phyloP scores from a whole-genome alignment of 1,140 invertebrate species.

The Plodia interpunctella region DNA sequence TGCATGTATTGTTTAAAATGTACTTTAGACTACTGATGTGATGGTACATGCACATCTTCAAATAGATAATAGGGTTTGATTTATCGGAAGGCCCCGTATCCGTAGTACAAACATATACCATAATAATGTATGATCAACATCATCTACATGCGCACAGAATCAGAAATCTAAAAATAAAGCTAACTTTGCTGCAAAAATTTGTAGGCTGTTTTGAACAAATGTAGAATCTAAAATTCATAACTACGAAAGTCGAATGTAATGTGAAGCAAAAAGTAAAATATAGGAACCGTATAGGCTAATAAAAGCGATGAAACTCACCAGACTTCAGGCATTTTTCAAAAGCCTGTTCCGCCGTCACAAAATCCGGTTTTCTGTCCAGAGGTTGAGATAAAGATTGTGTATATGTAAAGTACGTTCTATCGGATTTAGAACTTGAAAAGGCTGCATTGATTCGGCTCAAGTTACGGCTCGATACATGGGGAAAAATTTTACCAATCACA shows the following conservation, averaged over 20 bases:
- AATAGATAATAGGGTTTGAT: not conserved
- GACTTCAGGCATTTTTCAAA: conserved; percentile 77
- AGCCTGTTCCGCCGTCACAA: conserved; percentile 71
- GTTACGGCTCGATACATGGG: conserved; percentile 40
- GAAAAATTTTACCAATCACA: conserved; percentile 56
- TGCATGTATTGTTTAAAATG: not conserved
- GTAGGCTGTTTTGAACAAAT: too few species aligned
- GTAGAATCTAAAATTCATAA: not conserved
- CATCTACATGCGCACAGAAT: not conserved
- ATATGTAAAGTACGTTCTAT: conserved; percentile 76
- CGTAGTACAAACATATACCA: not conserved
- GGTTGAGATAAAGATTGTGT: conserved; percentile 77
- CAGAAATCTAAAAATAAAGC: too few species aligned
- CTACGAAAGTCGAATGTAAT: not conserved
- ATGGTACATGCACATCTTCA: not conserved
- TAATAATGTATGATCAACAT: too few species aligned
- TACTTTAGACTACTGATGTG: conserved; percentile 11
- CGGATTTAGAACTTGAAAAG: conserved; percentile 45
- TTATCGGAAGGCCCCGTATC: not conserved
- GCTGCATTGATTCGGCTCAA: conserved; percentile 48
- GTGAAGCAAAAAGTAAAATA: too few species aligned
- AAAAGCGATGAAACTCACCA: conserved; percentile 48
- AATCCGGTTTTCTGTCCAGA: conserved; percentile 71
- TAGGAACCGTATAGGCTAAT: not conserved
- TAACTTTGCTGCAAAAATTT: not conserved